Evolutionary conservation across 2,797 vertebrate species (phyloP).

Genomic region (Botia kubotai): DNA sequence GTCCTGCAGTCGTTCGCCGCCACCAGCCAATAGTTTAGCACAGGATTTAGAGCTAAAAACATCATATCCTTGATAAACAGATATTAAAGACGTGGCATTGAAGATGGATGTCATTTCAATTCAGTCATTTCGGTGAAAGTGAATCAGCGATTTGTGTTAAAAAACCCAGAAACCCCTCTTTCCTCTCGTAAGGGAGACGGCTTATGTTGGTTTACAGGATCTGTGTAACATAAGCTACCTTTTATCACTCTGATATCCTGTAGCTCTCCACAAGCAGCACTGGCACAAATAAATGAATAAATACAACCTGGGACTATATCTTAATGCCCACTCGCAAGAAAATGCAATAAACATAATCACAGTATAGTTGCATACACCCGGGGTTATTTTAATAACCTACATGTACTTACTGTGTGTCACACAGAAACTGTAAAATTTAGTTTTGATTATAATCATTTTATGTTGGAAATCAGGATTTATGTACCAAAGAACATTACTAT

Average conservation of each 20-base stretch:
- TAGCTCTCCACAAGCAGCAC: constrained; percentile 29
- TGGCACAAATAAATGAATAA: constrained; percentile 26
- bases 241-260: constrained; percentile 9
- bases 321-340: background rate
- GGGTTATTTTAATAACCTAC: background rate
- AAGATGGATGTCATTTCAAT: constrained; percentile 22
- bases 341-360: background rate
- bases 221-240: constrained; percentile 62
- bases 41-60: constrained; percentile 1
- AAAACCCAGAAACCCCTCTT: background rate
- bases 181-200: constrained; percentile 2
- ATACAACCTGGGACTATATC: background rate
- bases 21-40: background rate
- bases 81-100: constrained; percentile 3
- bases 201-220: constrained; percentile 60
- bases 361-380: background rate
- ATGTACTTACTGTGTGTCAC: background rate
- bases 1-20: background rate
- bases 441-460: background rate
- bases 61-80: background rate
- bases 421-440: background rate
- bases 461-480: background rate
- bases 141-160: constrained; percentile 31
- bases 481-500: background rate
- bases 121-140: background rate